A percentile compares a stretch with the other conserved stretches of the same genome.
Conservation (phyloP, 2,888 invertebrate species). For the Rotaria socialis region DNA sequence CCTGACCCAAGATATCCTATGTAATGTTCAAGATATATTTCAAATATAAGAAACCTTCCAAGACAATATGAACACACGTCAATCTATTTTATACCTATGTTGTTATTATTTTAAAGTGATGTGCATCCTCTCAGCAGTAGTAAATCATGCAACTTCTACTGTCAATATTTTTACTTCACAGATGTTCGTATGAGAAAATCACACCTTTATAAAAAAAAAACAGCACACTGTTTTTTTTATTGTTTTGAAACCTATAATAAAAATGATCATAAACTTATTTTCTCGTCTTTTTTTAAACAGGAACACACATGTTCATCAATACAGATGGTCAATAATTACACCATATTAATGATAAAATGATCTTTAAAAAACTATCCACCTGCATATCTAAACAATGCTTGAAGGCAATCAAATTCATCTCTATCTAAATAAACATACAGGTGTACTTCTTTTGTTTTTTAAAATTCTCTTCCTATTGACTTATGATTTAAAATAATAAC, state of each 20-base stretch:
- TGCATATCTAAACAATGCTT: not conserved
- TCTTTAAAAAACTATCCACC: constrained; percentile 15
- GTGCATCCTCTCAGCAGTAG: not conserved
- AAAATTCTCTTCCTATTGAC: not conserved
- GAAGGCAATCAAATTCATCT: not conserved
- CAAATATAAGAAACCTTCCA: too few species aligned
- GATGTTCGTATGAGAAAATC: constrained; percentile 10
- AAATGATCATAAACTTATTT: constrained; percentile 10
- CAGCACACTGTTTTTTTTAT: not conserved
- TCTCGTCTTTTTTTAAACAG: not conserved
- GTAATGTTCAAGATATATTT: too few species aligned
- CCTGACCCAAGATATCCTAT: too few species aligned
- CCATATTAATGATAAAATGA: constrained; percentile 20
- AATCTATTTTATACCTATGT: too few species aligned
- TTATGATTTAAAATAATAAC: constrained; percentile 3
- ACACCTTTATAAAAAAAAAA: not conserved
- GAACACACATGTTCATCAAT: not conserved
- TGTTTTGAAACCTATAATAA: not conserved
- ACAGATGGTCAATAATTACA: constrained; percentile 26
- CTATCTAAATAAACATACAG: not conserved
- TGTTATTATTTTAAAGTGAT: too few species aligned
- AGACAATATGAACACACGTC: too few species aligned
- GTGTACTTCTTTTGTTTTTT: not conserved
- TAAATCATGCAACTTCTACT: not conserved
- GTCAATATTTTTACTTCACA: constrained; percentile 17